A percentile compares a stretch with the other conserved stretches of the same genome.
Evolutionary conservation across 2,113 vertebrate genomes (phyloP).

Genomic region (Carassius carassius): DNA sequence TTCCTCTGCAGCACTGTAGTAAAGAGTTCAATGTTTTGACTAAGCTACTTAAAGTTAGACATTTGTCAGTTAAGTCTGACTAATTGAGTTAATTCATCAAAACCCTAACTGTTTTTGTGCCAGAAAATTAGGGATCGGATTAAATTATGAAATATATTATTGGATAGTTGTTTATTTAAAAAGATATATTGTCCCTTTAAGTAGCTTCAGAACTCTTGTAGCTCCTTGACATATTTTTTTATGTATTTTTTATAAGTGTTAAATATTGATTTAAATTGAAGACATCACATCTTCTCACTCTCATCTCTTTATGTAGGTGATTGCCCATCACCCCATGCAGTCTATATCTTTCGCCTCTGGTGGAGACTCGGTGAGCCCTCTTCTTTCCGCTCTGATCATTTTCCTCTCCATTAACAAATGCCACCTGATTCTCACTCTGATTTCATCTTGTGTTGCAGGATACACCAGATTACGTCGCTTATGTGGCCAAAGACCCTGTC

Average conservation of each 20-base stretch:
- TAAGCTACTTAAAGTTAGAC: background rate
- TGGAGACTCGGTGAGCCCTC: conserved; percentile 80
- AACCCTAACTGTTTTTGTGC: too few species aligned
- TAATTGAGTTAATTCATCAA: too few species aligned
- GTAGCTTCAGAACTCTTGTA: too few species aligned
- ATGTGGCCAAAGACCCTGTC: conserved; percentile 81
- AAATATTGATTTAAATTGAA: background rate
- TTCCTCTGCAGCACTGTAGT: background rate
- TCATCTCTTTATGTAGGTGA: conserved; percentile 73
- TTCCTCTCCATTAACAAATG: conserved; percentile 32
- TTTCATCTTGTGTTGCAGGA: conserved; percentile 75
- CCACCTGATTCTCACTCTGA: conserved; percentile 2
- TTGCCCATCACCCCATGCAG: conserved; percentile 88
- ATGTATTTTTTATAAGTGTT: background rate
- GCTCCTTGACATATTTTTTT: too few species aligned
- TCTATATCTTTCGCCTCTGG: conserved; percentile 88
- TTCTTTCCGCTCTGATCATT: conserved; percentile 7
- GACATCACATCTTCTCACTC: background rate
- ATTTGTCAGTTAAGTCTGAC: background rate
- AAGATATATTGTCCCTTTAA: background rate
- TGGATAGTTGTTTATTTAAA: background rate
- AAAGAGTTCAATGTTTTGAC: background rate
- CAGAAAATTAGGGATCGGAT: too few species aligned
- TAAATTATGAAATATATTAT: too few species aligned
- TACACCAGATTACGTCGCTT: conserved; percentile 82